These are phyloP conservation scores for Aldrovandia affinis DNA, from an alignment of 2,797 vertebrate species.

Conservation along the genomic window DNA sequence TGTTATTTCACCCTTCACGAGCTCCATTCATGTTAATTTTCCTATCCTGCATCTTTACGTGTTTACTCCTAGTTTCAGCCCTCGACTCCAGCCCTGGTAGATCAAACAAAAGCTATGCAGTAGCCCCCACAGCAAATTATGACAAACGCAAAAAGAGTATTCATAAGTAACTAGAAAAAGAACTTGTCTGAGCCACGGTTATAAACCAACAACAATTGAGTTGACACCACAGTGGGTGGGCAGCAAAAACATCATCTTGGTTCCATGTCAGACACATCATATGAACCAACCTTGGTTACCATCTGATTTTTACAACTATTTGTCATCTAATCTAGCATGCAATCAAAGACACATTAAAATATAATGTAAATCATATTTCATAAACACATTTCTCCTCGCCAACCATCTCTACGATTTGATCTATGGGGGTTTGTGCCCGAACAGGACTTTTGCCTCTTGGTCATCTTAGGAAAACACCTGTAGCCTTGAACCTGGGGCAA, in stretches of 20 bases:
- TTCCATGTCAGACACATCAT: neutral
- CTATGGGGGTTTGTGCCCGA: neutral
- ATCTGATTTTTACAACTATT: too few species aligned
- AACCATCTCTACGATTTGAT: neutral
- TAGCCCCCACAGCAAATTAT: neutral
- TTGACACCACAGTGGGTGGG: neutral
- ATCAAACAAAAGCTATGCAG: neutral
- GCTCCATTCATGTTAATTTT: neutral
- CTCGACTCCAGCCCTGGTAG: neutral
- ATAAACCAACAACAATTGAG: neutral
- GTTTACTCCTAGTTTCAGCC: neutral
- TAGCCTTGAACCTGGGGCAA: neutral
- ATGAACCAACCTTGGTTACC: too few species aligned
- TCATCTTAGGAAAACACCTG: neutral
- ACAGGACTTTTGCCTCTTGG: neutral
- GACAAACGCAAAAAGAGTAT: neutral
- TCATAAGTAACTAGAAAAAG: too few species aligned
- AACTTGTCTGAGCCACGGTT: neutral
- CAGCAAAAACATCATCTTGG: neutral
- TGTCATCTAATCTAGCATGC: too few species aligned
- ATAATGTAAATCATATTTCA: neutral
- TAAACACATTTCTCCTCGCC: neutral
- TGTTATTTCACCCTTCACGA: neutral
- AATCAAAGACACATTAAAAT: too few species aligned
- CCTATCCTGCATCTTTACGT: neutral